Evolutionary conservation across 2,113 vertebrate genomes (phyloP), one percentile per base, ranked within the genome.

Genomic region (Actenoides hombroni): DNA sequence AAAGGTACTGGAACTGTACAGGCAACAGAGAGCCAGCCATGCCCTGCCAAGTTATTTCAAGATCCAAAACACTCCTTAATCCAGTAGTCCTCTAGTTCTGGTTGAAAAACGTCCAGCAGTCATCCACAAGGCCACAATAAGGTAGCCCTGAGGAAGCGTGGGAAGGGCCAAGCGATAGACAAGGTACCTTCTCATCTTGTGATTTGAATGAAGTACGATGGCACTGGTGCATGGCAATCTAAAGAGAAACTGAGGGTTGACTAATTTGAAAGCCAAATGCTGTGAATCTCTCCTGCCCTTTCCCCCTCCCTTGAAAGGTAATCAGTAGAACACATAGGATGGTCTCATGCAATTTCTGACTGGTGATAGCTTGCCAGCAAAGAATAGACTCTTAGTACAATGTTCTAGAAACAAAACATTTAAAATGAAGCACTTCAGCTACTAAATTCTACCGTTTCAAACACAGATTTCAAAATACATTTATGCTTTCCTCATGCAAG

Each of bases 401-500:
- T 5, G 2, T 77, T 81, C 49, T 42, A 54, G 83, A 89, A 93
- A 84, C 3, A 49, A 3, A 60, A 4, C 13, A 21, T 42, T 86
- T 93, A 68, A 79, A 95, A 93, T 54, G 91, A 94, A 86, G 48
- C 1, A 24, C 44, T 23, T 76, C 49, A 79, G 92, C 61, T 95
- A n/a, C 37, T 78, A 83, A 91, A 92, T 75, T 87, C 59, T 67
- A 65, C 21, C 31, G 54, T 83, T 92, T 94, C 83, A 94, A 25
- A 9, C 31, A 35, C 31, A 76, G 77, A 57, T 94, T 92, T 91
- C 86, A 85, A 90, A 65, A 83, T 59, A 79, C 42, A 56, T 78
- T 92, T 86, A 79, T 56, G 51, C 21, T 91, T 94, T 89, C 61
- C 92, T 81, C 69, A 77, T 40, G 76, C 57, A 94, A 83, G 35